Percentiles rank a stretch among this genome's conserved stretches.
Conservation (phyloP, 2,888 invertebrate species). For the Lithosia quadra region DNA sequence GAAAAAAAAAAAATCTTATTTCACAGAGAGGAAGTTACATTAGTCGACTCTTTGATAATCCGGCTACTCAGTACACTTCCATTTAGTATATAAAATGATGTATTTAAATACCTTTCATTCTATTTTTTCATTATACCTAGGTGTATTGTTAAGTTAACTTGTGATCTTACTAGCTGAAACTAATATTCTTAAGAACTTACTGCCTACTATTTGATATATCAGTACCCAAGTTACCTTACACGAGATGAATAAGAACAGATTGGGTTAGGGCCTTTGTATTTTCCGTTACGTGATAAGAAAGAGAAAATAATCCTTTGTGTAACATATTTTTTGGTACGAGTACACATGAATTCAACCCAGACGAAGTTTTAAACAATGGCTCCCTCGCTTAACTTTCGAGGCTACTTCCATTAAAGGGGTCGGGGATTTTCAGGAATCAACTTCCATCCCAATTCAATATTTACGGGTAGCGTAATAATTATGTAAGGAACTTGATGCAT, state of each 20-base stretch:
- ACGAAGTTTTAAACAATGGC: slow-evolving; percentile 20
- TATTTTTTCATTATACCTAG: neutral
- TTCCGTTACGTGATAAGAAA: neutral
- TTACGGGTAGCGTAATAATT: neutral
- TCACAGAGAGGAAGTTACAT: no score
- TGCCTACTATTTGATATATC: neutral
- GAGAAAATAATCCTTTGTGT: slow-evolving; percentile 9
- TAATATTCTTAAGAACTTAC: neutral
- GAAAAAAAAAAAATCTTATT: no score
- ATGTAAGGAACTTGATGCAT: neutral
- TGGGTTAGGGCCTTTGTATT: slow-evolving; percentile 10
- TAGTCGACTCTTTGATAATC: no score
- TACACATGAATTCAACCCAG: slow-evolving; percentile 13
- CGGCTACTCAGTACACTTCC: no score
- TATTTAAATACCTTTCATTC: neutral
- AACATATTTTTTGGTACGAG: slow-evolving; percentile 9
- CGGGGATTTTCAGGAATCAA: slow-evolving; percentile 7
- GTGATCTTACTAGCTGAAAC: neutral
- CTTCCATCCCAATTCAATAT: slow-evolving; percentile 10
- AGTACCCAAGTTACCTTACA: neutral
- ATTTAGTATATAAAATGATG: neutral
- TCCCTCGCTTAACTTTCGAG: slow-evolving; percentile 18
- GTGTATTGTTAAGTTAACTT: neutral
- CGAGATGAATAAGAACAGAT: neutral
- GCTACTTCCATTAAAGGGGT: slow-evolving; percentile 14